phyloP scores from a whole-genome alignment of 1,140 invertebrate genomes.

The Solenopsis fugax region DNA sequence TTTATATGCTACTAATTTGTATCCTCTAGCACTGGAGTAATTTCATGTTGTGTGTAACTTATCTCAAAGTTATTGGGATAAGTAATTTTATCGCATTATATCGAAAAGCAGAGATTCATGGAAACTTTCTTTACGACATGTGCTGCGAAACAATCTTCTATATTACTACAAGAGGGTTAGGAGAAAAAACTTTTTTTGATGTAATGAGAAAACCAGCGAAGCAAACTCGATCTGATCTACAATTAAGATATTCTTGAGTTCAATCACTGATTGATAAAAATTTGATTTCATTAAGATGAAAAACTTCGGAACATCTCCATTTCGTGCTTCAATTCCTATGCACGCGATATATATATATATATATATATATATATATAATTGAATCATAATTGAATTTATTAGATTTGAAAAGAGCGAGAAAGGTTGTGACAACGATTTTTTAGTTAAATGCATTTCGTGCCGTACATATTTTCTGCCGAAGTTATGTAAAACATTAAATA shows the following conservation, averaged over 20 bases:
- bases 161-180: neutral
- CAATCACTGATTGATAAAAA: neutral
- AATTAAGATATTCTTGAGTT: constrained; percentile 61
- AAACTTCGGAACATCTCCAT: neutral
- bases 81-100: neutral
- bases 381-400: neutral
- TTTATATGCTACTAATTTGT: constrained; percentile 23
- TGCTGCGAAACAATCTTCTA: constrained; percentile 7
- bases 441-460: neutral
- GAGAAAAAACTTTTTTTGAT: constrained; percentile 1
- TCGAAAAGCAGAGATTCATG: neutral
- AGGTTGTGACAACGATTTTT: neutral
- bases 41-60: constrained; percentile 5
- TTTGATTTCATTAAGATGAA: neutral
- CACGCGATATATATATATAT: neutral
- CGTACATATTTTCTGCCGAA: neutral
- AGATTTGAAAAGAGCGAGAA: neutral
- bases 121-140: constrained; percentile 15
- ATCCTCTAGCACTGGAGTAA: neutral
- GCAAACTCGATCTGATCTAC: constrained; percentile 26
- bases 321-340: neutral
- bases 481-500: neutral
- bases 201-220: neutral
- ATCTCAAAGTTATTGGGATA: neutral
- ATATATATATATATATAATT: neutral